These are phyloP conservation scores for Alloscopus bannaensis DNA, from an alignment of 2,888 invertebrate species.

Conservation along the genomic window DNA sequence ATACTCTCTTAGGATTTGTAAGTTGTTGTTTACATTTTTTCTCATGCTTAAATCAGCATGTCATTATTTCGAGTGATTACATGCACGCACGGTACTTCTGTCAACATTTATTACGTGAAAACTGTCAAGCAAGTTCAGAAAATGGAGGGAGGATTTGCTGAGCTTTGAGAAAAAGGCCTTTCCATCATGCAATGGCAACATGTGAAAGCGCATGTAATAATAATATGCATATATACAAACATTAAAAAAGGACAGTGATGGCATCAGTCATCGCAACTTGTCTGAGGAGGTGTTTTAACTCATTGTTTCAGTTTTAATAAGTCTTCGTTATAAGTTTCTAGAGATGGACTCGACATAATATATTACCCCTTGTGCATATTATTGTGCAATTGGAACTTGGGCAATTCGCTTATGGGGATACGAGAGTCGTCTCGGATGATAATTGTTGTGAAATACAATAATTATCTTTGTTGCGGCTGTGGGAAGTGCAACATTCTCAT, in stretches of 20 bases:
- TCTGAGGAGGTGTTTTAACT: conserved; percentile 33
- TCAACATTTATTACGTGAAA: too few relatives aligned
- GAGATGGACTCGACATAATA: conserved; percentile 12
- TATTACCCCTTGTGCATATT: conserved; percentile 8
- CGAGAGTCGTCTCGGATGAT: conserved; percentile 37
- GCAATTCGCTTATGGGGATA: conserved; percentile 33
- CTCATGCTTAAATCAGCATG: conserved; percentile 39
- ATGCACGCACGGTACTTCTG: too few relatives aligned
- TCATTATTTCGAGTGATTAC: too few relatives aligned
- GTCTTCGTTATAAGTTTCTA: conserved; percentile 13
- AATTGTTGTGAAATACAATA: conserved; percentile 46
- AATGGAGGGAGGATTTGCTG: too few relatives aligned
- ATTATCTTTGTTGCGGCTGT: conserved; percentile 30
- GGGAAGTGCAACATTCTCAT: conserved; percentile 59
- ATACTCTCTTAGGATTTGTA: conserved; percentile 8
- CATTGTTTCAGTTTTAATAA: conserved; percentile 54
- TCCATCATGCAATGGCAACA: too few relatives aligned
- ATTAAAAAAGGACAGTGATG: too few relatives aligned
- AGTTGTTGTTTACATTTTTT: conserved; percentile 24
- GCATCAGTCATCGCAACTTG: too few relatives aligned
- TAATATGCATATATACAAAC: too few relatives aligned
- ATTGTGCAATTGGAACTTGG: conserved; percentile 36
- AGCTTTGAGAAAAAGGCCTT: too few relatives aligned
- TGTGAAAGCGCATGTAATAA: too few relatives aligned
- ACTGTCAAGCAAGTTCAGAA: too few relatives aligned